Evolutionary conservation across 2,113 vertebrate species (phyloP), one percentile per base, ranked within the genome.

Genomic region (Laterallus jamaicensis): DNA sequence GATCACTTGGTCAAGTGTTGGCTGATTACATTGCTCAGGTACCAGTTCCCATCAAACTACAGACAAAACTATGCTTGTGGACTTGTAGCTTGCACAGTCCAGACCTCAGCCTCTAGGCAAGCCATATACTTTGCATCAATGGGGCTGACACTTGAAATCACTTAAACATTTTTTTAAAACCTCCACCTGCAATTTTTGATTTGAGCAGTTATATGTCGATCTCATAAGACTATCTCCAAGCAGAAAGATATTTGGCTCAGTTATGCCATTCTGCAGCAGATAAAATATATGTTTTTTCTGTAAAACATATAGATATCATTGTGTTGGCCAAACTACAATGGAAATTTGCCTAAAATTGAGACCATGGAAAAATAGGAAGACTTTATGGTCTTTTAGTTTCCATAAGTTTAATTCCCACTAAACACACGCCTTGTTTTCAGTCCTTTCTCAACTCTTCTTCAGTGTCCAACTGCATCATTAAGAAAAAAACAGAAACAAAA

Each of bases 391-490:
- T 71, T 76, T 84, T 39, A 56, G 9, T 60, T 87, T 90, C 42
- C 11, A 12, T 19, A 32, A 11, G 9, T 66, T 63, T 22, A 49
- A 49, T 40, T 91, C 91, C 12, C 11, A 31, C 0, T 70, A 47
- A 66, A 21, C 4, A 6, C 15, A 7, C 3, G 32, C 5, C 2
- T 54, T 52, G 9, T 22, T 11, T 74, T 8, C 1, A 1, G 32
- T 60, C 12, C 24, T 76, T 82, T 89, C 5, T 9, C 16, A 70
- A 3, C 10, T 26, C 44, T 54, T 29, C 20, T 50, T 74, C 49
- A 52, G 19, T 17, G 20, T 55, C 15, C 21, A 60, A 14, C 35
- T 25, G 14, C 8, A 47, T 14, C 5, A 17, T 6, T 29, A 39
- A 82, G 82, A 81, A 60, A 37, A 9, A 4, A 29, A 13, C 21